Percentiles rank a stretch among this genome's conserved stretches.
Evolutionary conservation across 2,113 vertebrate species (phyloP).

Genomic region (Periophthalmus modestus): DNA sequence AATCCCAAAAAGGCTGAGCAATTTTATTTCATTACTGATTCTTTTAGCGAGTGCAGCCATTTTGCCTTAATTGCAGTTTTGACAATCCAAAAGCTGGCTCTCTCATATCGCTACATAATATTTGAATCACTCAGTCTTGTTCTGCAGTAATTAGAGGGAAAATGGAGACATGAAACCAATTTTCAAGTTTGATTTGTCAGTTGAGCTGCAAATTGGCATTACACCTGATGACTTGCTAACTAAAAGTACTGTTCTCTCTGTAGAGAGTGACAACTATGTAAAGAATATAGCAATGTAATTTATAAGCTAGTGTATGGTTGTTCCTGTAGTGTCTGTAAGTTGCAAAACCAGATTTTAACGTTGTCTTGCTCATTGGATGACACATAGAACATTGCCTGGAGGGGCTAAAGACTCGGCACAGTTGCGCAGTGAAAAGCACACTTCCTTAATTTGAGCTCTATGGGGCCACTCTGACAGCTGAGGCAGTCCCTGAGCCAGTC

Average conservation of each 20-base stretch:
- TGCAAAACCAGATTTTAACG: slow-evolving; percentile 63
- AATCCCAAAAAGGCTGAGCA: background rate
- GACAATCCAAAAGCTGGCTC: background rate
- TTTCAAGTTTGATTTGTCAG: background rate
- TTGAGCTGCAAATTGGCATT: background rate
- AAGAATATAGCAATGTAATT: background rate
- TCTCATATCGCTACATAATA: background rate
- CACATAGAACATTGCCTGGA: slow-evolving; percentile 10
- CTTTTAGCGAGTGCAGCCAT: background rate
- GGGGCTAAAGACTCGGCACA: background rate
- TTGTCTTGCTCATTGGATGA: slow-evolving; percentile 6
- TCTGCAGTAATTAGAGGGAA: background rate
- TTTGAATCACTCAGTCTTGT: background rate
- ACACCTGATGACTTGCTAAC: background rate
- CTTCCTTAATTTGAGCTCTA: background rate
- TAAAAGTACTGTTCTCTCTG: background rate
- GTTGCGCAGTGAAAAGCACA: background rate
- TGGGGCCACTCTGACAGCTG: background rate
- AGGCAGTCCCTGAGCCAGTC: background rate
- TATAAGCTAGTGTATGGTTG: slow-evolving; percentile 3
- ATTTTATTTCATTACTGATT: background rate
- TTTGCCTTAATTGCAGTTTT: background rate
- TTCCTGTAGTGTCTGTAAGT: slow-evolving; percentile 33
- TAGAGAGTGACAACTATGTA: background rate
- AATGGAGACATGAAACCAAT: background rate